A percentile compares a stretch with the other conserved stretches of the same genome.
These are phyloP conservation scores for Lycorma delicatula DNA, from an alignment of 1,140 invertebrate species.

Conservation along the genomic window DNA sequence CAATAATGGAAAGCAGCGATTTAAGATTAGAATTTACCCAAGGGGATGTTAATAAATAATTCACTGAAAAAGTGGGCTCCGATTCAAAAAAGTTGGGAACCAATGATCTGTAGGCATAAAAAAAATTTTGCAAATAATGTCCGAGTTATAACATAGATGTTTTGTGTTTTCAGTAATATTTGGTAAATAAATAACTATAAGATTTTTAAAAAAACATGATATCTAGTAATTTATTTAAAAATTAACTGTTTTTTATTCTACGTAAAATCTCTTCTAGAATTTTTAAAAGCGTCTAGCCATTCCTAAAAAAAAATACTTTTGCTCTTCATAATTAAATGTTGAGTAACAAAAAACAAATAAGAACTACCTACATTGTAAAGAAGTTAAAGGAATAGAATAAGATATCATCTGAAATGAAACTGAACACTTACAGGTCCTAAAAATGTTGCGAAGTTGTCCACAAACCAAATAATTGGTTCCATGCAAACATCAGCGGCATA, in stretches of 20 bases:
- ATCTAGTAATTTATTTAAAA: neutral
- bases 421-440: conserved; percentile 27
- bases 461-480: conserved; percentile 93
- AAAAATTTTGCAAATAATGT: too few species aligned
- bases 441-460: conserved; percentile 76
- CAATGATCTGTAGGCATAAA: too few species aligned
- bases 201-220: too few species aligned
- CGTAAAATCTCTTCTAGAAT: neutral
- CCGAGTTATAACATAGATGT: too few species aligned
- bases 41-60: too few species aligned
- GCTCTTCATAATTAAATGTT: neutral
- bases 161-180: too few species aligned
- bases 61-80: too few species aligned
- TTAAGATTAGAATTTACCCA: too few species aligned
- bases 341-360: neutral
- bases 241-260: neutral
- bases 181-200: too few species aligned
- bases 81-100: too few species aligned
- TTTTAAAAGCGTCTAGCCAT: too few species aligned
- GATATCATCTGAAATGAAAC: conserved; percentile 2
- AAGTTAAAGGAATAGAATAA: neutral
- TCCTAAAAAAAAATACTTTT: neutral
- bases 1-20: too few species aligned
- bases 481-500: conserved; percentile 76
- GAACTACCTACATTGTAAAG: neutral